Evolutionary conservation across 2,113 vertebrate species (phyloP).

Genomic region (Craseonycteris thonglongyai): DNA sequence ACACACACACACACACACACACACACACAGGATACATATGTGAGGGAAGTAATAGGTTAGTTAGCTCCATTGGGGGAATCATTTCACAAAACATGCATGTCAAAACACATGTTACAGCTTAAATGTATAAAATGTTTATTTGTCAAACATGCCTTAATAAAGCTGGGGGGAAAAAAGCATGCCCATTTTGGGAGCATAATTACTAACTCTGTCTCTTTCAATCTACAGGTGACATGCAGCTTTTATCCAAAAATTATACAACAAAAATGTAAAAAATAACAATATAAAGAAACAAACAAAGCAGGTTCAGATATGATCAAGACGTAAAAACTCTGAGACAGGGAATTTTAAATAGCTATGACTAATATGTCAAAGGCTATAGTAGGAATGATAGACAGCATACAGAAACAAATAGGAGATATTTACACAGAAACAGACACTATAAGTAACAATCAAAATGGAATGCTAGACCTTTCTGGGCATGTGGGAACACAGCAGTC

Average conservation of each 20-base stretch:
- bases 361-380: background rate
- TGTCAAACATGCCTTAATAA: background rate
- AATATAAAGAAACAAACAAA: background rate
- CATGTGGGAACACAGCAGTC: too few species aligned
- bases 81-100: background rate
- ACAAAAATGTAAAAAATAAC: background rate
- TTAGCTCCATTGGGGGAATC: background rate
- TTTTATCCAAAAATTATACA: background rate
- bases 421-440: background rate
- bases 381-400: background rate
- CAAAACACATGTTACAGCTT: background rate
- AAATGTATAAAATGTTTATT: background rate
- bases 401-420: background rate
- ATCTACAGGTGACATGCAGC: background rate
- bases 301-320: background rate
- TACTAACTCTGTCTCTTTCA: background rate
- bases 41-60: background rate
- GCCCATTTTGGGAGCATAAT: background rate
- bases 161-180: background rate
- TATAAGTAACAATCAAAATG: background rate
- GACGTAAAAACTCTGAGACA: background rate
- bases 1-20: background rate
- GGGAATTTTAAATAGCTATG: background rate
- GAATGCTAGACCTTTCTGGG: too few species aligned
- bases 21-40: background rate